These are phyloP conservation scores for Potorous gilbertii DNA, from an alignment of 2,797 vertebrate genomes.

Conservation along the genomic window DNA sequence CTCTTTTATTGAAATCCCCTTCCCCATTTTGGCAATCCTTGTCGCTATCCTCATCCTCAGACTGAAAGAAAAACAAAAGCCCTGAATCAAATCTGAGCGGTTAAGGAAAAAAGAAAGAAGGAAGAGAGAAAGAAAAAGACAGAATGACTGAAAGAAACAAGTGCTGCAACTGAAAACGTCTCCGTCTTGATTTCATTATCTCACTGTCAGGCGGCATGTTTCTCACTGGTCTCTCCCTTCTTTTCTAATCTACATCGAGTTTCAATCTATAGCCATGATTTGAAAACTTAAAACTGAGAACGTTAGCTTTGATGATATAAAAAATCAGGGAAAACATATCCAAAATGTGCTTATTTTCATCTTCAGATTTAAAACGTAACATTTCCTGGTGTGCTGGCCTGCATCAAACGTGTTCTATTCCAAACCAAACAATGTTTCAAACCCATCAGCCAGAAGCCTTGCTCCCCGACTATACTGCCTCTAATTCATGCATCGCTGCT, in stretches of 20 bases:
- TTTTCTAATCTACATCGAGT: not conserved
- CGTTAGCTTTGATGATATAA: not conserved
- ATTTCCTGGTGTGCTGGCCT: not conserved
- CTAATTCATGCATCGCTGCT: not conserved
- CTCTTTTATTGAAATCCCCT: not conserved
- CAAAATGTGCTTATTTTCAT: not conserved
- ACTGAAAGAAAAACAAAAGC: not conserved
- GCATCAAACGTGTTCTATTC: not conserved
- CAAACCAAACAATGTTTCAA: not conserved
- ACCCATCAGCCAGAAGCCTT: not conserved
- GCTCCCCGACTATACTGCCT: not conserved
- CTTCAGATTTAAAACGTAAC: not conserved
- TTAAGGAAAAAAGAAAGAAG: not conserved
- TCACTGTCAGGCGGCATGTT: not conserved
- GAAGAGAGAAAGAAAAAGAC: not conserved
- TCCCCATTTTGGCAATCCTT: not conserved
- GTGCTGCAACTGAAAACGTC: not conserved
- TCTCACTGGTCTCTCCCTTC: not conserved
- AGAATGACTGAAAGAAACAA: not conserved
- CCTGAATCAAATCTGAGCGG: not conserved
- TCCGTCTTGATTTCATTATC: not conserved
- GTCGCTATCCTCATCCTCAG: not conserved
- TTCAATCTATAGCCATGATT: not conserved
- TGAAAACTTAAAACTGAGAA: not conserved
- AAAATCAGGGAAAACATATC: not conserved